Conservation (phyloP, 2,888 invertebrate species). For the Ornithoptera alexandrae region DNA sequence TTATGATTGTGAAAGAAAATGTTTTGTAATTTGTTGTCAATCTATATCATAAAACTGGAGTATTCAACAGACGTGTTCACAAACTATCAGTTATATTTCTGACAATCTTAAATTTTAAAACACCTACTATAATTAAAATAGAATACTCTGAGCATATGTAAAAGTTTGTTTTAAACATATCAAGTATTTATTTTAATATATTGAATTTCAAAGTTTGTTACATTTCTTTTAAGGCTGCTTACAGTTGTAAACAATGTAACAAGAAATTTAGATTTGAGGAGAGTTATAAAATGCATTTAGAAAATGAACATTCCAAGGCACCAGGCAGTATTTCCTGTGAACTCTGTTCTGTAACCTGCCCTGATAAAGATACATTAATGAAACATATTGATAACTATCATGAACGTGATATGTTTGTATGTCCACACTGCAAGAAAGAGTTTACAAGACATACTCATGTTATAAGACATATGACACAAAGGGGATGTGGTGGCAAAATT, state of each 20-base stretch:
- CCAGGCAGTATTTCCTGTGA: constrained; percentile 82
- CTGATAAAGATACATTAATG: constrained; percentile 80
- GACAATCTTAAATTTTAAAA: too few species aligned
- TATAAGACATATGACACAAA: constrained; percentile 83
- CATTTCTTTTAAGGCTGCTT: constrained; percentile 39
- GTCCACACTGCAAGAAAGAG: constrained; percentile 84
- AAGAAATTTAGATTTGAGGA: constrained; percentile 86
- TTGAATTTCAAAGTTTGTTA: constrained; percentile 4
- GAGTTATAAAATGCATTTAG: constrained; percentile 83
- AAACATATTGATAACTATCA: constrained; percentile 85
- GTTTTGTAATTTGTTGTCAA: neutral
- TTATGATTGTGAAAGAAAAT: neutral
- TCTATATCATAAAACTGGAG: neutral
- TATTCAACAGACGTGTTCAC: too few species aligned
- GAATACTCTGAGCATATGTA: too few species aligned
- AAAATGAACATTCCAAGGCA: constrained; percentile 83
- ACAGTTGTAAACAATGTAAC: constrained; percentile 80
- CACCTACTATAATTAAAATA: too few species aligned
- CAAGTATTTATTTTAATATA: neutral
- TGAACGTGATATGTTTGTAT: constrained; percentile 72
- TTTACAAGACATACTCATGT: constrained; percentile 89
- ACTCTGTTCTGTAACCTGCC: constrained; percentile 84
- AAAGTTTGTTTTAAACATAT: neutral
- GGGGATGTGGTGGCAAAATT: constrained; percentile 82
- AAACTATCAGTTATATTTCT: too few species aligned